A percentile compares a stretch with the other conserved stretches of the same genome.
phyloP scores from a whole-genome alignment of 2,888 invertebrate species.

The Gastrophysa polygoni region DNA sequence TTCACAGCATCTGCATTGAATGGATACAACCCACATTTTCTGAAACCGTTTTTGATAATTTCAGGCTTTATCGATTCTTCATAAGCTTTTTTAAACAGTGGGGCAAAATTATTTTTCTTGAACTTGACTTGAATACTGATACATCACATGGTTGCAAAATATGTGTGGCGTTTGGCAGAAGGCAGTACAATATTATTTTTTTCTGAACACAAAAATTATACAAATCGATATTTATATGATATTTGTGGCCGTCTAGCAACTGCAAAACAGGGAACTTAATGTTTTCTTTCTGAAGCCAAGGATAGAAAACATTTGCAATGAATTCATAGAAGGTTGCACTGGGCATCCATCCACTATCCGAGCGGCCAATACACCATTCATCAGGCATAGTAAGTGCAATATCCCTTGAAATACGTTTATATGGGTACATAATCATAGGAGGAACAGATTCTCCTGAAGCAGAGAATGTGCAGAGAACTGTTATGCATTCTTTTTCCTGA shows the following conservation, averaged over 20 bases:
- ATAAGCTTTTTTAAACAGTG: slow-evolving; percentile 33
- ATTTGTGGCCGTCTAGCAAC: slow-evolving; percentile 44
- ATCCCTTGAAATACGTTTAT: slow-evolving; percentile 19
- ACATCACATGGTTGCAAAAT: slow-evolving; percentile 43
- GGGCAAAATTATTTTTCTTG: slow-evolving; percentile 34
- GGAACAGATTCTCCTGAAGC: slow-evolving; percentile 33
- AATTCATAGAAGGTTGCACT: slow-evolving; percentile 34
- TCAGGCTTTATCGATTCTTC: slow-evolving; percentile 26
- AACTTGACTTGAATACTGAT: slow-evolving; percentile 25
- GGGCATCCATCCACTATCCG: slow-evolving; percentile 43
- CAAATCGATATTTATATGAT: slow-evolving; percentile 39
- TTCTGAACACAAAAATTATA: slow-evolving; percentile 42
- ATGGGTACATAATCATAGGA: slow-evolving; percentile 31
- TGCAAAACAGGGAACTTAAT: slow-evolving; percentile 37
- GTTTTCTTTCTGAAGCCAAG: slow-evolving; percentile 30
- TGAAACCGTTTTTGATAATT: slow-evolving; percentile 29
- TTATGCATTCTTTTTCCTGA: slow-evolving; percentile 45
- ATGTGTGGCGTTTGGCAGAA: slow-evolving; percentile 43
- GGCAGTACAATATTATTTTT: slow-evolving; percentile 41
- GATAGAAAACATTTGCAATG: slow-evolving; percentile 35
- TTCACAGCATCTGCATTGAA: slow-evolving; percentile 25
- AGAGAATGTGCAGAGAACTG: slow-evolving; percentile 39
- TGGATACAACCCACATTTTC: slow-evolving; percentile 29
- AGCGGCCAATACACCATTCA: slow-evolving; percentile 34
- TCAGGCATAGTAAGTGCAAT: slow-evolving; percentile 16